Percentiles rank a stretch among this genome's conserved stretches.
phyloP scores from a whole-genome alignment of 2,888 invertebrate genomes.

The Drosophila paucipuncta region DNA sequence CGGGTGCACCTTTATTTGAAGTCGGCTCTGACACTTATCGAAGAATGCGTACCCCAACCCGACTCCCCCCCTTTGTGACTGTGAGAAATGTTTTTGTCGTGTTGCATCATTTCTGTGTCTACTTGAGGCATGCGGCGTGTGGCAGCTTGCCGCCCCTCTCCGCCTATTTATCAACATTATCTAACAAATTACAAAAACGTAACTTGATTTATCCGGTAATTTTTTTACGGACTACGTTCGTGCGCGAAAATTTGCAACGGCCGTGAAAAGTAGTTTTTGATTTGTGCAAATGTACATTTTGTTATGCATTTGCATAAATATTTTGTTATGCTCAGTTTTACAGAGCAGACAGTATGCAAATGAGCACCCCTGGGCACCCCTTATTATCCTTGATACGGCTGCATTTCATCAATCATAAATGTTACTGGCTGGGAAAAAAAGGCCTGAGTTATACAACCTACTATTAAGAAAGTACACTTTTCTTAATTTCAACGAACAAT shows the following conservation, averaged over 20 bases:
- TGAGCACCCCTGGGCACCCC: background rate
- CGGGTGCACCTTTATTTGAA: constrained; percentile 57
- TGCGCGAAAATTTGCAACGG: constrained; percentile 60
- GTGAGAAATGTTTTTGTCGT: constrained; percentile 44
- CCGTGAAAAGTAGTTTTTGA: constrained; percentile 70
- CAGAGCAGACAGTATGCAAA: background rate
- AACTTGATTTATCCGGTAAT: constrained; percentile 84
- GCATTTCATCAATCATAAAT: background rate
- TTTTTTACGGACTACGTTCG: constrained; percentile 57
- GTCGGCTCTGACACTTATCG: constrained; percentile 44
- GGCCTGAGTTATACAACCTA: background rate
- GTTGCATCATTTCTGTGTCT: constrained; percentile 51
- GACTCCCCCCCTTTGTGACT: constrained; percentile 5
- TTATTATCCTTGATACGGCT: background rate
- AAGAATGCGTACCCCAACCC: constrained; percentile 27
- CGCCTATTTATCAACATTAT: constrained; percentile 81
- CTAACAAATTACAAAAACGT: constrained; percentile 83
- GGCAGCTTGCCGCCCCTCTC: background rate
- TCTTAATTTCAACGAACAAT: background rate
- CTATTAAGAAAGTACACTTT: background rate
- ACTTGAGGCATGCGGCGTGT: constrained; percentile 28
- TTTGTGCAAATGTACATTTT: constrained; percentile 38
- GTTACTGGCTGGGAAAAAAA: background rate
- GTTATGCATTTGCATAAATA: constrained; percentile 39
- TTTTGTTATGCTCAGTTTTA: constrained; percentile 16